Percentiles rank a stretch among this genome's conserved stretches.
phyloP scores from a whole-genome alignment of 2,888 invertebrate genomes.

The Strigamia maritima region DNA sequence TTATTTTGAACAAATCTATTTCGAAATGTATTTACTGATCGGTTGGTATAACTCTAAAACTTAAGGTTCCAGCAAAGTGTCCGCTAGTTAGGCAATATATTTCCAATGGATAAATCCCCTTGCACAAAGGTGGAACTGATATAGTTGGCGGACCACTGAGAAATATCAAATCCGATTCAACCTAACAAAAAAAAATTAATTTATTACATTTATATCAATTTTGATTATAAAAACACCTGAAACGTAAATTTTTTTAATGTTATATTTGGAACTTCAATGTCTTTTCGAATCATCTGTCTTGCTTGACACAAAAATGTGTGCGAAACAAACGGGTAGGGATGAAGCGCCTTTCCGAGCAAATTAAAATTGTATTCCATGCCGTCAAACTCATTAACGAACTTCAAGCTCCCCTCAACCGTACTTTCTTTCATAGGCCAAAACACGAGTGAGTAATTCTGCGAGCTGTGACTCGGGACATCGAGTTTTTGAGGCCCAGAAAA shows the following conservation, averaged over 20 bases:
- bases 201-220: neutral
- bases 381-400: constrained; percentile 4
- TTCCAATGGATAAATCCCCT: constrained; percentile 29
- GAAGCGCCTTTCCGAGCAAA: neutral
- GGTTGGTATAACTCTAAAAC: constrained; percentile 17
- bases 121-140: constrained; percentile 25
- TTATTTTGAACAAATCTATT: neutral
- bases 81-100: constrained; percentile 31
- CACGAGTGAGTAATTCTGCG: neutral
- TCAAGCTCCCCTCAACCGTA: neutral
- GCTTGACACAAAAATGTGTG: constrained; percentile 16
- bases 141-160: constrained; percentile 20
- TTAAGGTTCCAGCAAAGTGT: neutral
- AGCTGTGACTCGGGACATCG: constrained; percentile 7
- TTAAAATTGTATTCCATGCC: constrained; percentile 31
- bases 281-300: neutral
- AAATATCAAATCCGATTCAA: constrained; percentile 26
- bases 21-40: neutral
- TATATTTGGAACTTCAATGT: constrained; percentile 34
- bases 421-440: constrained; percentile 35
- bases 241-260: constrained; percentile 20
- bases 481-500: constrained; percentile 16
- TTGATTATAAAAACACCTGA: neutral
- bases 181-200: neutral
- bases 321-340: constrained; percentile 25